Base-by-base conservation (phyloP, 2,888 invertebrate species). In the Pemphredon lugubris region DNA sequence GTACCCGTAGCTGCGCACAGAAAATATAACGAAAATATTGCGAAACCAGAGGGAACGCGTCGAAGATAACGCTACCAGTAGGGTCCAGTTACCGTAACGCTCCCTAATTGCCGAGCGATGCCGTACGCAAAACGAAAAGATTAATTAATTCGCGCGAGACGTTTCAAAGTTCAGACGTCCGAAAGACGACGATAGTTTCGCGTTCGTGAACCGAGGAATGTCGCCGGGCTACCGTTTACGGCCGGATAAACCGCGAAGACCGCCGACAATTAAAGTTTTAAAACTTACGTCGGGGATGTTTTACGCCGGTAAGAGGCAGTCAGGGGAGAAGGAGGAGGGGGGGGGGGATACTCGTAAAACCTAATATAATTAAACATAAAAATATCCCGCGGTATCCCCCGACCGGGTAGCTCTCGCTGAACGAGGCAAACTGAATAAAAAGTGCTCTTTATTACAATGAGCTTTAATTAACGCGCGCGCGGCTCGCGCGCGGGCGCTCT, bases 381-480 rank as follows among this genome's bases (percentile, higher is more conserved):
- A 87, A 87, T 87, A 83, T 82, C 69, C 65, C 57, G 60, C 50
- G 67, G 66, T 71, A 71, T 67, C 60, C 66, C 57, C 66, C 57
- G 76, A 54, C 70, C 59, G 74, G 70, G 70, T 73, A 68, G 74
- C 77, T 68, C 77, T 68, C 67, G 69, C 58, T 79, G 80, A 83
- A 77, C 75, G 82, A 80, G 78, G 73, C 77, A 78, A 79, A 80
- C 82, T 79, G 82, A 85, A 83, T 83, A 83, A 86, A 85, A 84
- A 85, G 81, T 77, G 80, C 81, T 86, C 84, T 86, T 87, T 86
- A 87, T 86, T 86, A 86, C 86, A 87, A 87, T 87, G 84, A 86
- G 85, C 84, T 85, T 86, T 86, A 86, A 86, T 86, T 86, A 86
- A 87, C 86, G 84, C 83, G 79, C 79, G 71, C 83, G 83, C 80